These are phyloP conservation scores for Momotus momota DNA, from an alignment of 2,797 vertebrate species.

Conservation along the genomic window DNA sequence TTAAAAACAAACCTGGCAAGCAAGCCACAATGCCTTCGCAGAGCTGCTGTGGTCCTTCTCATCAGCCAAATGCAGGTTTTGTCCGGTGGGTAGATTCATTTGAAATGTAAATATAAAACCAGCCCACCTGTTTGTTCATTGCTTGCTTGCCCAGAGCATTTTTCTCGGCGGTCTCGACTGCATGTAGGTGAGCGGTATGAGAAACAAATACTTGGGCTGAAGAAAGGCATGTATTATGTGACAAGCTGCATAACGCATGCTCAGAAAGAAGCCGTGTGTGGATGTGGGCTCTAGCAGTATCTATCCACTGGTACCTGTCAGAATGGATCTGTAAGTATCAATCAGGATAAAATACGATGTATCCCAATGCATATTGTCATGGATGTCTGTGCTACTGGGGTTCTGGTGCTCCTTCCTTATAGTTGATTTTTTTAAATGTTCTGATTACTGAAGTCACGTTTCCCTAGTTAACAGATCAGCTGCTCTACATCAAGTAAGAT, in stretches of 20 bases:
- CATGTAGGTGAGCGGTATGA: neutral
- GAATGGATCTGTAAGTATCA: neutral
- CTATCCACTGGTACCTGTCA: neutral
- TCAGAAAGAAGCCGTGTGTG: neutral
- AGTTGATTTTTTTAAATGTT: neutral
- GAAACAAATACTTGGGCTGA: neutral
- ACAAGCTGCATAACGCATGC: accelerated
- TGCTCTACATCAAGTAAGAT: neutral
- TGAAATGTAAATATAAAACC: slow-evolving; percentile 2
- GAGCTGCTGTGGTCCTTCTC: neutral
- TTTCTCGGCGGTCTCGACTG: neutral
- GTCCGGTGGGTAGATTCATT: neutral
- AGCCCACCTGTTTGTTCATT: neutral
- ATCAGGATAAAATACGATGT: neutral
- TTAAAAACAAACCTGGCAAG: neutral
- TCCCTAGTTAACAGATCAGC: neutral
- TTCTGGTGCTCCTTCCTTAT: neutral
- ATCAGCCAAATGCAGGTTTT: neutral
- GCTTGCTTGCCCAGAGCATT: neutral
- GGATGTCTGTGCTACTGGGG: neutral
- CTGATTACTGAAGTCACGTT: neutral
- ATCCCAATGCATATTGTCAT: neutral
- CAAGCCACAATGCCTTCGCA: accelerated
- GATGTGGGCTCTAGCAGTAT: neutral
- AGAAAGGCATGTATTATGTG: neutral